Conservation (phyloP, 2,797 vertebrate species). For the Poeciliopsis gracilis region DNA sequence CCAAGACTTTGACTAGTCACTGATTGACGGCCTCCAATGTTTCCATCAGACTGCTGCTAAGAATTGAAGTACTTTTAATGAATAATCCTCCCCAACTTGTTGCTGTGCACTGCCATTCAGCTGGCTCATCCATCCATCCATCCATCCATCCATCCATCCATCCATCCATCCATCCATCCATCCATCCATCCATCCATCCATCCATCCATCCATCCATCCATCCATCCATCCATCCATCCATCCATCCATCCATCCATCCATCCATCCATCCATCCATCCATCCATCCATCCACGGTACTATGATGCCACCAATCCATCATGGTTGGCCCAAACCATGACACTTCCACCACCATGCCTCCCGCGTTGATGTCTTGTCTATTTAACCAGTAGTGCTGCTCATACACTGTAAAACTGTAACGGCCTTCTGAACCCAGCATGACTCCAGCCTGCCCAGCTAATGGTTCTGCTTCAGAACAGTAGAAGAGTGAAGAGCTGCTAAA, state of each 20-base stretch:
- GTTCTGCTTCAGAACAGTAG: not conserved
- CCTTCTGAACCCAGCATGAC: not conserved
- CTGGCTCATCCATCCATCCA: not conserved
- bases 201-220: not conserved
- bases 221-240: not conserved
- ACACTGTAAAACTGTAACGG: too few relatives aligned
- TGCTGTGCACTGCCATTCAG: too few relatives aligned
- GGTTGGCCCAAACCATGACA: too few relatives aligned
- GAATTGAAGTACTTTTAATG: not conserved
- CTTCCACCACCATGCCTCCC: too few relatives aligned
- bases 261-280: too few relatives aligned
- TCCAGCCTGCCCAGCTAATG: not conserved
- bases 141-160: not conserved
- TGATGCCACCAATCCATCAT: not conserved
- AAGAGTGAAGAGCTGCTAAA: not conserved
- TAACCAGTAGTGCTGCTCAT: too few relatives aligned
- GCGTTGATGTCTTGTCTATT: too few relatives aligned
- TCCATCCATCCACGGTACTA: not conserved
- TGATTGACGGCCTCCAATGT: not conserved
- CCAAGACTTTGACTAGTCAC: not conserved
- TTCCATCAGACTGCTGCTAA: not conserved
- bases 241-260: too few relatives aligned
- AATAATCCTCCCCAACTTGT: not conserved
- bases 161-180: too few relatives aligned
- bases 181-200: not conserved